Percentiles rank a stretch among this genome's conserved stretches.
Evolutionary conservation across 2,888 invertebrate species (phyloP).

Genomic region (Eristalinus aeneus): DNA sequence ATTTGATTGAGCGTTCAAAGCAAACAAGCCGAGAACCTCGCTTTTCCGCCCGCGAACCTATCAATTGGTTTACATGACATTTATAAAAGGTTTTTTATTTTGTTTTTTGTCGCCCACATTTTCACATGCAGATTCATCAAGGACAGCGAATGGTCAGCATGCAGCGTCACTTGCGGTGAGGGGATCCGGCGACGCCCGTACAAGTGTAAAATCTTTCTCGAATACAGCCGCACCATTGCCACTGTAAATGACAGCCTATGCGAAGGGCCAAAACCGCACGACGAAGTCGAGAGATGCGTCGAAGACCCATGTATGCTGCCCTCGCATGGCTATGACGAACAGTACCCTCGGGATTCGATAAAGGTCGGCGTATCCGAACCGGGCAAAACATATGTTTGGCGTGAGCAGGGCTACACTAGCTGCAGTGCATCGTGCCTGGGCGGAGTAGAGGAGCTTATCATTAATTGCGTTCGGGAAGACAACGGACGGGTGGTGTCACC

Average conservation of each 20-base stretch:
- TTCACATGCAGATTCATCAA: conserved; percentile 89
- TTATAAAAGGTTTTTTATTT: not conserved
- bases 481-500: conserved; percentile 93
- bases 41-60: not conserved
- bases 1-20: conserved; percentile 44
- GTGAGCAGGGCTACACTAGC: conserved; percentile 93
- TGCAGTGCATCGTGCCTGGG: conserved; percentile 97
- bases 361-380: conserved; percentile 88
- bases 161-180: conserved; percentile 95
- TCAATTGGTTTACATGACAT: conserved; percentile 57
- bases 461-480: conserved; percentile 93
- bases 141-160: conserved; percentile 93
- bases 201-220: conserved; percentile 96
- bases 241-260: conserved; percentile 94
- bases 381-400: conserved; percentile 93
- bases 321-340: conserved; percentile 82
- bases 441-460: conserved; percentile 92
- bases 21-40: conserved; percentile 20
- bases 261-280: conserved; percentile 90
- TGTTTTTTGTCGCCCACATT: not conserved
- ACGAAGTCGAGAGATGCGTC: conserved; percentile 90
- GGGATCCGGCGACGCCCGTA: conserved; percentile 93
- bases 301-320: conserved; percentile 89
- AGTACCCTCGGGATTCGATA: conserved; percentile 80
- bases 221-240: conserved; percentile 93